Percentiles rank a stretch among this genome's conserved stretches.
Evolutionary conservation across 1,140 invertebrate species (phyloP).

Genomic region (Drosophila nigrodunni): DNA sequence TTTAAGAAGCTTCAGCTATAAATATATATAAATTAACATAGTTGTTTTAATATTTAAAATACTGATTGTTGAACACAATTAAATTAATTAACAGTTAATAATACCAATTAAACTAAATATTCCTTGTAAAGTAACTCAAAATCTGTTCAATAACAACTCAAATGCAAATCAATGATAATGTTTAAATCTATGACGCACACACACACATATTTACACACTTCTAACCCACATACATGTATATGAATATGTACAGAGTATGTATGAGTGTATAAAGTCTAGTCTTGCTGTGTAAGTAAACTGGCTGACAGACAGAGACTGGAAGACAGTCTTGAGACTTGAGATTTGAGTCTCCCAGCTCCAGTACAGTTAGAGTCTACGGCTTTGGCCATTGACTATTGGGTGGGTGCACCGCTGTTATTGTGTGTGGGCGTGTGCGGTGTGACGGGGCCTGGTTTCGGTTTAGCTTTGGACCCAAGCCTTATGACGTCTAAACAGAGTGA

Average conservation of each 20-base stretch:
- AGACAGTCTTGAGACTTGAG: conserved; percentile 32
- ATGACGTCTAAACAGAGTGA: conserved; percentile 28
- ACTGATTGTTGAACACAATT: no score
- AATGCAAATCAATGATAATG: conserved; percentile 27
- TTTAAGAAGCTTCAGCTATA: background rate
- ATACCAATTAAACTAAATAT: no score
- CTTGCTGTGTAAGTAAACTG: conserved; percentile 56
- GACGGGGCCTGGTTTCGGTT: conserved; percentile 2
- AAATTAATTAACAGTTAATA: no score
- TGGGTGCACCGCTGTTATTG: conserved; percentile 65
- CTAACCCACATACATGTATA: conserved; percentile 60
- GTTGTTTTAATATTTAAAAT: no score
- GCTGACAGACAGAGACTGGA: conserved; percentile 32
- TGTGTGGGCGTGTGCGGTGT: conserved; percentile 30
- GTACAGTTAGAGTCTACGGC: conserved; percentile 61
- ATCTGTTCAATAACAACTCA: background rate
- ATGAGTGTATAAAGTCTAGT: conserved; percentile 1
- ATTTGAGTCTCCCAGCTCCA: conserved; percentile 37
- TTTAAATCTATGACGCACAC: conserved; percentile 53
- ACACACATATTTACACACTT: conserved; percentile 11
- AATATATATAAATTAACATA: no score
- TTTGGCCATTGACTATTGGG: conserved; percentile 67
- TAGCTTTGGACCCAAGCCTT: conserved; percentile 45
- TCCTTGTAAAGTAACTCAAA: background rate
- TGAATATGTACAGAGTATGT: conserved; percentile 13